Evolutionary conservation across 2,797 vertebrate genomes (phyloP).

Genomic region (Peromyscus eremicus): DNA sequence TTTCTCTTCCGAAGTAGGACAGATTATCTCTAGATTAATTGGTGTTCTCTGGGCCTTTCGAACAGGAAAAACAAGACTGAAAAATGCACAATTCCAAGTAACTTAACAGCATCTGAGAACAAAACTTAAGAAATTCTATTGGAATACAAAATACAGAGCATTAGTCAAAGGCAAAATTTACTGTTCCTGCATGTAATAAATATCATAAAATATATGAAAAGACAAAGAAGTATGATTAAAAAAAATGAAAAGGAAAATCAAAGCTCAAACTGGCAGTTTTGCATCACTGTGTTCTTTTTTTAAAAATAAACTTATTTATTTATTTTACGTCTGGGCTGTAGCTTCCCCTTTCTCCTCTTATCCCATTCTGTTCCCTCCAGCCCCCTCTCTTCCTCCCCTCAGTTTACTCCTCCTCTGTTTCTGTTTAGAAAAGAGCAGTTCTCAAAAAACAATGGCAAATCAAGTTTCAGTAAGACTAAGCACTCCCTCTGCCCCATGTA

Average conservation of each 20-base stretch:
- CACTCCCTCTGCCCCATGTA: not conserved
- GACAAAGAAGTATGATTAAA: not conserved
- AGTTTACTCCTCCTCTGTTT: not conserved
- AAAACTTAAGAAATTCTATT: not conserved
- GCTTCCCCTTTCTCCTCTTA: not conserved
- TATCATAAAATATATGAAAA: not conserved
- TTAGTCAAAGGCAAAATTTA: not conserved
- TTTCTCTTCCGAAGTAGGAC: not conserved
- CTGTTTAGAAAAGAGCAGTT: not conserved
- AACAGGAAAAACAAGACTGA: not conserved
- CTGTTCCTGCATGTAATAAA: not conserved
- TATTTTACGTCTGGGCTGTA: not conserved
- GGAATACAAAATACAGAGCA: not conserved
- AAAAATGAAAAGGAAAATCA: not conserved
- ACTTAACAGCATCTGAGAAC: not conserved
- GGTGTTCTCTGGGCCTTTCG: not conserved
- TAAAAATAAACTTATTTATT: not conserved
- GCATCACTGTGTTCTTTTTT: not conserved
- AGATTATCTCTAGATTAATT: conserved; percentile 8
- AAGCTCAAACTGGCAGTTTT: not conserved
- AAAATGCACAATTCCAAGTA: not conserved
- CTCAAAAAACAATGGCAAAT: not conserved
- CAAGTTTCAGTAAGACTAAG: not conserved
- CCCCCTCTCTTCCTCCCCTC: not conserved
- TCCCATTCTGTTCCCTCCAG: not conserved